Base-by-base conservation (phyloP, 1,140 invertebrate species). In the Achatina immaculata region DNA sequence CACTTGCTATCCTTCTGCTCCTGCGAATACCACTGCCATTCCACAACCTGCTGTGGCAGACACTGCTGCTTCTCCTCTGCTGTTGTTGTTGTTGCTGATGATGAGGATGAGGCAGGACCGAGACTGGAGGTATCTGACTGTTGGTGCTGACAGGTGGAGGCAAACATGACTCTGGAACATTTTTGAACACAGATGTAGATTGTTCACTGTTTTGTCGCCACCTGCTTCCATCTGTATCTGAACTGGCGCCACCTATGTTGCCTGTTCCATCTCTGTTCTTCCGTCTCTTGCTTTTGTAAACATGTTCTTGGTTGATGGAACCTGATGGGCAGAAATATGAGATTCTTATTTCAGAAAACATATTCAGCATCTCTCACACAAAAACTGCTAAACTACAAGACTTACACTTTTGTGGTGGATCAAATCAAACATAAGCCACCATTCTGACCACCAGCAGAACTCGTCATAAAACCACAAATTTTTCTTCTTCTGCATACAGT, bases 211-310 rank as follows among this genome's bases (percentile, higher is more conserved):
- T 34, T 6, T 16, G 11, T 4, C 66, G 48, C 68, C 75, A 28
- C 16, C n/a, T 43, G 58, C 55, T 75, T 65, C 43, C 69, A 78
- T 83, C 74, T 0, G 78, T 78, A 55, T 81, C 82, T 31, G 83
- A 84, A n/a, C 40, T 43, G 7, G 68, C 55, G 28, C 76, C 76
- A n/a, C 55, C 24, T 66, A 73, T 24, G 45, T 69, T 68, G 42
- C 78, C 78, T 38, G 45, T 28, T 65, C 78, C 71, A 73, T 81
- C 76, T 76, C 83, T 84, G 40, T 77, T 81, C 83, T 88, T 89
- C 85, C 88, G 83, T 73, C 87, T 82, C 83, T 87, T 88, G 62
- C 85, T 88, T 84, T 89, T 89, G 76, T 87, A 88, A 75, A 72
- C 85, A 72, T 86, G 85, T 82, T 89, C 86, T 78, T 86, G 83